These are phyloP conservation scores for Bufotes viridis DNA, from an alignment of 2,797 vertebrate genomes.

Conservation along the genomic window DNA sequence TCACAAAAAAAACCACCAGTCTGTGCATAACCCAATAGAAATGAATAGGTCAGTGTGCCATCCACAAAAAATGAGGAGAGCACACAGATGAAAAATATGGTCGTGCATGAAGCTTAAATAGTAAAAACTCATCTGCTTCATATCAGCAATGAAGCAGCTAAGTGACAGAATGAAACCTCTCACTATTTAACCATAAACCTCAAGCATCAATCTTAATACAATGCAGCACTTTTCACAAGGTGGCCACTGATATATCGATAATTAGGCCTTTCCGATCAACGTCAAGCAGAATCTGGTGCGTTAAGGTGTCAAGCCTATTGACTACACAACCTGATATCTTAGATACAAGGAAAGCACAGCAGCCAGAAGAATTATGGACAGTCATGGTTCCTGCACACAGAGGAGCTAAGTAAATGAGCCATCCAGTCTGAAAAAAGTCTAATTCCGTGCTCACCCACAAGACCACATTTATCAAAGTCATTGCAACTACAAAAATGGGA, in stretches of 20 bases:
- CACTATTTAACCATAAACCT: not conserved
- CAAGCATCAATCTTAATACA: not conserved
- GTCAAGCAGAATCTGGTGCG: too few species aligned
- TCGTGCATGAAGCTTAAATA: not conserved
- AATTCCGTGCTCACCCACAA: conserved; percentile 18
- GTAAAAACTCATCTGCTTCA: not conserved
- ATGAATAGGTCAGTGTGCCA: too few species aligned
- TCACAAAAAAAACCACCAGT: too few species aligned
- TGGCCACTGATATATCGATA: not conserved
- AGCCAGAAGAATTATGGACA: not conserved
- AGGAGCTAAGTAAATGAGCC: not conserved
- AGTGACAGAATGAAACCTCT: not conserved
- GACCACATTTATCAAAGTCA: not conserved
- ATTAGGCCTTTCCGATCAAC: not conserved
- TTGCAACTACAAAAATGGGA: not conserved
- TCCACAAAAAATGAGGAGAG: too few species aligned
- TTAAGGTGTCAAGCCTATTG: not conserved
- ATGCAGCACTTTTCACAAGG: not conserved
- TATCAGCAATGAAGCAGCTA: not conserved
- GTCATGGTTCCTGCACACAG: not conserved
- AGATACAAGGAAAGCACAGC: not conserved
- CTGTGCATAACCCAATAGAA: too few species aligned
- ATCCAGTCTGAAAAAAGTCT: not conserved
- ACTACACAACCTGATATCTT: too few species aligned
- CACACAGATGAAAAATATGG: too few species aligned